Percentiles rank a stretch among this genome's conserved stretches.
Conservation (phyloP, 1,140 invertebrate species). For the Pseudachorutes palmiensis region DNA sequence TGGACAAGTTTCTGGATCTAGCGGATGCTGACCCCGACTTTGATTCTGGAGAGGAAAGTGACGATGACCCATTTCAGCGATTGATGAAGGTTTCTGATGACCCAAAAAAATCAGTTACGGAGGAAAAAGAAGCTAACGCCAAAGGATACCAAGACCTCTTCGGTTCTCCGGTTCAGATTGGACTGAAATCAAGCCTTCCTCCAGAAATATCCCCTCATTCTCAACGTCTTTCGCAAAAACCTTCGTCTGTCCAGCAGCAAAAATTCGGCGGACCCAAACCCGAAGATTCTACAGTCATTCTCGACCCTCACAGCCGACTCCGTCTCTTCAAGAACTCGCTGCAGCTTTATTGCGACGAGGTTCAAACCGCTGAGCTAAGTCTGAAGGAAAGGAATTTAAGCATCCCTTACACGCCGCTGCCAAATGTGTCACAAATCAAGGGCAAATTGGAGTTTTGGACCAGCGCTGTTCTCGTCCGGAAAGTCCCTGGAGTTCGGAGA, state of each 20-base stretch:
- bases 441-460: constrained; percentile 32
- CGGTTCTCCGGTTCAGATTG: constrained; percentile 29
- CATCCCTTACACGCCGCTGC: neutral
- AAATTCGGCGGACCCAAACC: neutral
- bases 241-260: too few relatives aligned
- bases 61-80: neutral
- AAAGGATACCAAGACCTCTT: constrained; percentile 29
- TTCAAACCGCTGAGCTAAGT: neutral
- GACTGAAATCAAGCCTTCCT: neutral
- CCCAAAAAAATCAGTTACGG: neutral
- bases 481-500: constrained; percentile 20
- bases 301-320: neutral
- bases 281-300: neutral
- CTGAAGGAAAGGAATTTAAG: constrained; percentile 1
- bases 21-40: constrained; percentile 29
- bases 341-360: neutral
- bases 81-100: neutral
- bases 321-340: constrained; percentile 1
- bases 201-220: neutral
- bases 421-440: constrained; percentile 4
- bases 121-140: neutral
- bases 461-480: constrained; percentile 24
- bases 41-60: constrained; percentile 23
- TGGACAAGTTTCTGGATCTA: constrained; percentile 25
- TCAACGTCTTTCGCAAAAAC: neutral